Base-by-base conservation (phyloP, 2,113 vertebrate genomes). In the Coregonus clupeaformis region DNA sequence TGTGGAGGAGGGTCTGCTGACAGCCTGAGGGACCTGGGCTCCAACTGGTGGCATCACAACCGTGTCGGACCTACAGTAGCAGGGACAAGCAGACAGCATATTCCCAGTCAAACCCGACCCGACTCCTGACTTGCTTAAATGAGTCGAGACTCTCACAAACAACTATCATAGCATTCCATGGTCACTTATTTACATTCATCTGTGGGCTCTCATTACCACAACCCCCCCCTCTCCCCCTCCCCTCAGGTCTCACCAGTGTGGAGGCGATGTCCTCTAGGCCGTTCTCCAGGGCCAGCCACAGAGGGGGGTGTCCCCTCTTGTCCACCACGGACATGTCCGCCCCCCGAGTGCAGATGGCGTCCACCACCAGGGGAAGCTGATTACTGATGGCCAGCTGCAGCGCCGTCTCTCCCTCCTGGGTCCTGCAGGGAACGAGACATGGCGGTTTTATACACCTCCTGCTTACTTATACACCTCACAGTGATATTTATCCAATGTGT, bases 281-380 rank as follows among this genome's bases (percentile, higher is more conserved):
- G 25, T 88, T 95, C 73, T 95, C 94, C 68, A 99, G 87, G 0
- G 98, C 98, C 0, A 99, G 93, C 98, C 98, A 99, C 24, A 99
- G 85, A 0, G 98, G 97, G 68, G 97, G 96, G 82, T 98, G 93
- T 18, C 98, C 98, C 65, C 94, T 96, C 76, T 99, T 97, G 55
- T 99, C 94, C 0, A 94, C 93, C 82, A 99, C 96, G 0, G 98
- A 96, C 97, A 98, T 99, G 81, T 99, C 98, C 0, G 97, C 97
- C 81, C 98, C 98, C 68, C 98, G 91, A 27, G 97, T 98, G 87
- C 98, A 99, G 78, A 99, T 96, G 14, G 98, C 98, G 71, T 99
- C 98, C 13, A 99, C 97, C 60, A 99, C 98, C 0, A 99, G 91
- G 0, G 98, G 98, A 68, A 99, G 94, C 89, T 98, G 95, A 88